Evolutionary conservation across 2,113 vertebrate species (phyloP), one percentile per base, ranked within the genome.

Genomic region (Megalops atlanticus): DNA sequence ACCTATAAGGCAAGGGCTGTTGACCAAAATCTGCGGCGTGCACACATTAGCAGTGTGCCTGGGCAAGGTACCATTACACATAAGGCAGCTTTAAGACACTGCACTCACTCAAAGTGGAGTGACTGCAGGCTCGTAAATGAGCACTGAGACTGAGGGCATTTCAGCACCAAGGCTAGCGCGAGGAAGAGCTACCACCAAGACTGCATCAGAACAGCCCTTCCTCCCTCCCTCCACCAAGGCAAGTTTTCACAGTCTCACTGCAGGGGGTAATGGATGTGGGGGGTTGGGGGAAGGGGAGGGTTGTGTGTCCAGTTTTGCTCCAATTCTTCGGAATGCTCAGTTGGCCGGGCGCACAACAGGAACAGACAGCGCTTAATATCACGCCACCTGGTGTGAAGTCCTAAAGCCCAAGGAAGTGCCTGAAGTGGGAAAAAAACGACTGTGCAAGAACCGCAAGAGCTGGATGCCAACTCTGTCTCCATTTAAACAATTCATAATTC

Each of bases 141-240:
- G 69, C 35, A 70, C 16, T 6, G 68, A 70, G 12, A 70, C 15
- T 15, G 69, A 36, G 24, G 52, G 68, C 2, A 73, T 77, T 82
- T 84, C 85, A 84, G 77, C 74, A 84, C 82, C 82, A 77, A 2
- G 70, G 80, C 36, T 36, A 84, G 82, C 73, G 27, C 41, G 16
- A 72, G n/a, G 7, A 8, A 64, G 76, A 21, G 18, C 2, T 7
- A 16, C 14, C 24, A n/a, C 1, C 0, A 18, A 18, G 39, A 24
- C 39, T 8, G 24, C 27, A 36, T 14, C 18, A 35, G 15, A 73
- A 24, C 70, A 73, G 33, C 0, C 1, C 14, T 27, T 31, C n/a
- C 58, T 68, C 58, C n/a, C 58, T 68, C 58, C 7, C 58, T 0
- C 7, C 58, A 68, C 58, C 7, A 24, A 68, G 58, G 43, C 43